phyloP scores from a whole-genome alignment of 2,888 invertebrate genomes.

The Melikaiella ostensackeni region DNA sequence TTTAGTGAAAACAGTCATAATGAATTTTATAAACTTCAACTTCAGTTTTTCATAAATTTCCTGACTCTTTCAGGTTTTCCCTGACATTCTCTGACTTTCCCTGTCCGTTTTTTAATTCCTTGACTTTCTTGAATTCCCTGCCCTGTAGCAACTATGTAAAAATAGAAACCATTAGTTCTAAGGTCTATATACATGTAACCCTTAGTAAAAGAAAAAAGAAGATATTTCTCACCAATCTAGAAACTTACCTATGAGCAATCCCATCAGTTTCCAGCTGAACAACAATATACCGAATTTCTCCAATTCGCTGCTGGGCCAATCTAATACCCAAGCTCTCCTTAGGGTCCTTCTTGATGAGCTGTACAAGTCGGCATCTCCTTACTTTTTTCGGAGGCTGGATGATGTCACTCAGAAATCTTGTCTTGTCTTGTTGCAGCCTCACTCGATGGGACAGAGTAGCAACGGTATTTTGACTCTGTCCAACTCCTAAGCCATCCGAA shows the following conservation, averaged over 20 bases:
- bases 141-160: no score
- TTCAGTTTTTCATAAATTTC: no score
- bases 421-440: slow-evolving; percentile 74
- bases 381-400: slow-evolving; percentile 69
- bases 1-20: no score
- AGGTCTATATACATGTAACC: no score
- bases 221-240: not conserved
- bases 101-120: no score
- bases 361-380: slow-evolving; percentile 82
- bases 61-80: no score
- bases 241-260: slow-evolving; percentile 78
- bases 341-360: slow-evolving; percentile 82
- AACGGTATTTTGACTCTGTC: slow-evolving; percentile 27
- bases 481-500: slow-evolving; percentile 1
- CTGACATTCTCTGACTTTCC: no score
- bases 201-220: no score
- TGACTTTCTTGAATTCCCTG: no score
- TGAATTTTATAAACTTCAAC: no score
- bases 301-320: slow-evolving; percentile 81
- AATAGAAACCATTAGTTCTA: no score
- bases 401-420: slow-evolving; percentile 71
- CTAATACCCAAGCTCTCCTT: slow-evolving; percentile 86
- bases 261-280: slow-evolving; percentile 78
- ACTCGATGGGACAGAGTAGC: slow-evolving; percentile 65
- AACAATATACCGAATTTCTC: slow-evolving; percentile 72